phyloP scores from a whole-genome alignment of 2,113 vertebrate genomes.

The Nipponia nippon region DNA sequence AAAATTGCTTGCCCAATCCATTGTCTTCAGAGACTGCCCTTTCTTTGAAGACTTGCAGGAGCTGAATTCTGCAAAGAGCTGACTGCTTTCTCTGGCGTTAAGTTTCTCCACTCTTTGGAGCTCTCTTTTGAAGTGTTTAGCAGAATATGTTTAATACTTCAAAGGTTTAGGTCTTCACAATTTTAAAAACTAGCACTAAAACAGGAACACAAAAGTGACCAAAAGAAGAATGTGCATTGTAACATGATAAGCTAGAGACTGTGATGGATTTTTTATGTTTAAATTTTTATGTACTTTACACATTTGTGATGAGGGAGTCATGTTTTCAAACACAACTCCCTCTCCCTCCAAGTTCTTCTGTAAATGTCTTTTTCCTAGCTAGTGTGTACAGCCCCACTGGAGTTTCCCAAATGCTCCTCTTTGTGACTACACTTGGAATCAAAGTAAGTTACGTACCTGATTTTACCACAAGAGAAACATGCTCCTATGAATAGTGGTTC shows the following conservation, averaged over 20 bases:
- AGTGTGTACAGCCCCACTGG: neutral
- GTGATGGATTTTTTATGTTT: neutral
- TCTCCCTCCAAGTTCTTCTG: neutral
- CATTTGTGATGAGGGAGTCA: neutral
- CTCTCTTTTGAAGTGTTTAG: neutral
- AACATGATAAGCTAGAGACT: neutral
- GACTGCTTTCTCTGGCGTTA: neutral
- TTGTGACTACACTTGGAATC: neutral
- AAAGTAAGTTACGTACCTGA: neutral
- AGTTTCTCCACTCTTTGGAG: neutral
- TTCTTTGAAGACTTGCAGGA: conserved; percentile 29
- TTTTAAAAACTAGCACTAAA: neutral
- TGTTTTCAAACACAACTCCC: neutral
- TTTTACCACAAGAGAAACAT: neutral
- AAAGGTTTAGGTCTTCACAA: neutral
- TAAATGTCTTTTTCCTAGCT: neutral
- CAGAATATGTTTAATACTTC: neutral
- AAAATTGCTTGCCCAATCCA: conserved; percentile 61
- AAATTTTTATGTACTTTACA: neutral
- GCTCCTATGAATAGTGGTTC: neutral
- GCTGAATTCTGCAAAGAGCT: neutral
- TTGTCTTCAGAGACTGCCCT: conserved; percentile 52
- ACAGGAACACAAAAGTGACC: neutral
- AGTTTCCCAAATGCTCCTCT: neutral
- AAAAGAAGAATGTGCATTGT: neutral